phyloP scores from a whole-genome alignment of 2,113 vertebrate genomes.

The Scalopus aquaticus region DNA sequence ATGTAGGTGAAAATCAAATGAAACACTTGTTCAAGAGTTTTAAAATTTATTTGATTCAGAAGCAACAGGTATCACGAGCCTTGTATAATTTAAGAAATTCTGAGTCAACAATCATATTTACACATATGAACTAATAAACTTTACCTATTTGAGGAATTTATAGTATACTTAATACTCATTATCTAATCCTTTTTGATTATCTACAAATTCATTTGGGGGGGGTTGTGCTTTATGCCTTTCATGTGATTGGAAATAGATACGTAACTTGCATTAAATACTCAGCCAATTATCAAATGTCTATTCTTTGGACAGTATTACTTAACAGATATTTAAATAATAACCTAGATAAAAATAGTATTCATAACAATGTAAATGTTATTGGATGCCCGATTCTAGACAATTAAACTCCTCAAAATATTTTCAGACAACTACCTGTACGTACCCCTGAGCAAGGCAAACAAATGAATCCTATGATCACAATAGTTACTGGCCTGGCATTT shows the following conservation, averaged over 20 bases:
- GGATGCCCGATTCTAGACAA: background rate
- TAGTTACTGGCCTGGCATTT: background rate
- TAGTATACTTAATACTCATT: background rate
- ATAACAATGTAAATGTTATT: background rate
- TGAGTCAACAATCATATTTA: constrained; percentile 42
- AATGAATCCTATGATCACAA: background rate
- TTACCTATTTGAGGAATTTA: background rate
- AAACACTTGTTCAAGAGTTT: background rate
- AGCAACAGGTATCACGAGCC: background rate
- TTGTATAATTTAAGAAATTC: constrained; percentile 63
- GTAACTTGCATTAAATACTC: background rate
- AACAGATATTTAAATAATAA: background rate
- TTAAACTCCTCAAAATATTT: background rate
- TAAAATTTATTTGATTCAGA: constrained; percentile 41
- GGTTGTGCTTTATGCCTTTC: background rate
- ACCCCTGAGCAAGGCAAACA: background rate
- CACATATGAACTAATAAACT: background rate
- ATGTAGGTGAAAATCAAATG: constrained; percentile 15
- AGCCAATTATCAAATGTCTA: constrained; percentile 32
- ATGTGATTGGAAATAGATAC: background rate
- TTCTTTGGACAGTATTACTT: background rate
- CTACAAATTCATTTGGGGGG: background rate
- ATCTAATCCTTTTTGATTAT: constrained; percentile 46
- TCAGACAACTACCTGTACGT: background rate
- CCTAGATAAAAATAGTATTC: background rate